Percentiles rank a stretch among this genome's conserved stretches.
Conservation (phyloP, 2,888 invertebrate genomes). For the Slavum lentiscoides region DNA sequence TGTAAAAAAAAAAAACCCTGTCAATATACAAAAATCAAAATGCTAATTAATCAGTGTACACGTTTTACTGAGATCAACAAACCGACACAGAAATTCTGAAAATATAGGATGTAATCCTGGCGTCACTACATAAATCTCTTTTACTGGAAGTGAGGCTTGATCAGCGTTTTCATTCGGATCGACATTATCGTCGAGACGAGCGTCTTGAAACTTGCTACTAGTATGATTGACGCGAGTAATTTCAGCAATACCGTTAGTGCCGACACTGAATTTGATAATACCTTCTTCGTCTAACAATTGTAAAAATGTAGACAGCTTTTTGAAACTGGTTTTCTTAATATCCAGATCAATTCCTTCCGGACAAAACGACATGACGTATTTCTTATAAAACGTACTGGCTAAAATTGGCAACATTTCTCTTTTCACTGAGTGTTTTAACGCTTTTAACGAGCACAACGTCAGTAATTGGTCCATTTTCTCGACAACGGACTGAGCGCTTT, state of each 20-base stretch:
- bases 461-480: conserved; percentile 72
- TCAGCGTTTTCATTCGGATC: conserved; percentile 56
- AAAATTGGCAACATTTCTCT: conserved; percentile 77
- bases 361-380: conserved; percentile 70
- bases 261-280: conserved; percentile 56
- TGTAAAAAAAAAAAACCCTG: neutral
- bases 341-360: conserved; percentile 74
- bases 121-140: conserved; percentile 73
- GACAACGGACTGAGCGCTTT: neutral
- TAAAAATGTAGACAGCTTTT: conserved; percentile 85
- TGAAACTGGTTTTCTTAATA: conserved; percentile 84
- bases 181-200: conserved; percentile 55
- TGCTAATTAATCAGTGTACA: neutral
- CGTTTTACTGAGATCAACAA: neutral
- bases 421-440: conserved; percentile 75
- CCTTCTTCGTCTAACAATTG: conserved; percentile 73
- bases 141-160: conserved; percentile 63
- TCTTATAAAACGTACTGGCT: conserved; percentile 80
- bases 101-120: conserved; percentile 69
- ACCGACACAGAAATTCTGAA: conserved; percentile 62
- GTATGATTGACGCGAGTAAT: conserved; percentile 68
- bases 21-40: neutral
- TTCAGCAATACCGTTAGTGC: conserved; percentile 79
- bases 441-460: conserved; percentile 75
- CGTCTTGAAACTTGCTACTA: conserved; percentile 64